Evolutionary conservation across 2,797 vertebrate genomes (phyloP), one percentile per base, ranked within the genome.

Genomic region (Eutrigla gurnardus): DNA sequence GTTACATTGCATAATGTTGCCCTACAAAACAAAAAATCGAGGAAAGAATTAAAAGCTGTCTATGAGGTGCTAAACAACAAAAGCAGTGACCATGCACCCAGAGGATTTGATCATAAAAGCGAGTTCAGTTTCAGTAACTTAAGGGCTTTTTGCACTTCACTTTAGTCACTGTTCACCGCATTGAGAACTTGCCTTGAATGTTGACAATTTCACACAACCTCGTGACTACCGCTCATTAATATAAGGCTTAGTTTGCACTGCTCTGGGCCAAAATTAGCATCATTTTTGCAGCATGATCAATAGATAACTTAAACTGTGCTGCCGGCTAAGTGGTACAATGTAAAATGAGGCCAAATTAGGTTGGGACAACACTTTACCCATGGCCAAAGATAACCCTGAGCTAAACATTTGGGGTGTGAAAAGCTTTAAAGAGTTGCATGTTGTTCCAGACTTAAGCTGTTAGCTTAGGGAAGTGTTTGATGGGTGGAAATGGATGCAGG

Each of bases 391-490:
- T 82, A 78, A 87, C 78, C 76, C 71, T 61, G 67, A 81, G 83
- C 70, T 70, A 65, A 78, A 87, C 43, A 65, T 82, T 60, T 72
- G 25, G 61, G 63, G 67, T 79, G 80, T 73, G 83, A 85, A 88
- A 84, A 81, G 78, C 77, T 81, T 73, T 81, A 75, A 65, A 76
- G 81, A 83, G 65, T 83, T 75, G 57, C 70, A 77, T 76, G 78
- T 89, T 80, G 69, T 73, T 89, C 62, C 66, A 80, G 84, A 83
- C 78, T 73, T 73, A 83, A 86, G 76, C 82, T 86, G 82, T 79
- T 82, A 76, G 84, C 76, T 87, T 70, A 76, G 75, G 84, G 84
- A 91, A 89, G 83, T 82, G 84, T 90, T 85, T 92, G 89, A 90
- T 89, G 81, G 77, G 75, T 89, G 81, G 74, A 91, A 89, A 89